A percentile compares a stretch with the other conserved stretches of the same genome.
These are phyloP conservation scores for Limnothrissa miodon DNA, from an alignment of 2,113 vertebrate genomes.

Conservation along the genomic window DNA sequence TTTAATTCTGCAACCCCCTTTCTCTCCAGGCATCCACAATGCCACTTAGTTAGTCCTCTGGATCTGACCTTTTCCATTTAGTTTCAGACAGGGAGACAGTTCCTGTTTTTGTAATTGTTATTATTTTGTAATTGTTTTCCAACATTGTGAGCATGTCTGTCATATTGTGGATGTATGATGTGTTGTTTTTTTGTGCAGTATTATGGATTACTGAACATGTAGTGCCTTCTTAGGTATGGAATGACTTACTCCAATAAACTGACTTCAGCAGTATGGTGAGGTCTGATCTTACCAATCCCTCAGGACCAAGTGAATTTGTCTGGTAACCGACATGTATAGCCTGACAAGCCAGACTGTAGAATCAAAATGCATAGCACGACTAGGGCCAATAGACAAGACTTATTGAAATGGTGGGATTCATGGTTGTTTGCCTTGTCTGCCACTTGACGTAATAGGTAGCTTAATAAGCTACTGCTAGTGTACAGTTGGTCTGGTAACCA, in stretches of 20 bases:
- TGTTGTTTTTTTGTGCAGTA: constrained; percentile 30
- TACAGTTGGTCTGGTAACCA: too few relatives aligned
- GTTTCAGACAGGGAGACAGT: neutral
- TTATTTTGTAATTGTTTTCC: constrained; percentile 14
- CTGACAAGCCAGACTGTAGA: too few relatives aligned
- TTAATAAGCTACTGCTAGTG: too few relatives aligned
- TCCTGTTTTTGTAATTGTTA: neutral
- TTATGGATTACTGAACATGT: constrained; percentile 33
- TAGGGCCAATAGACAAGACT: too few relatives aligned
- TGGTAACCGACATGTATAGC: neutral
- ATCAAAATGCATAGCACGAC: too few relatives aligned
- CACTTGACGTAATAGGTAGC: too few relatives aligned
- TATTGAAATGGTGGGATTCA: too few relatives aligned
- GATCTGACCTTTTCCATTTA: neutral
- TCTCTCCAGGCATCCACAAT: neutral
- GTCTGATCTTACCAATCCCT: neutral
- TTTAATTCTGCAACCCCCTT: neutral
- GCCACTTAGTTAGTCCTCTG: neutral
- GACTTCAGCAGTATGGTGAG: neutral
- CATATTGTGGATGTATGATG: constrained; percentile 12
- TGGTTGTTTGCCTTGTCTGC: too few relatives aligned
- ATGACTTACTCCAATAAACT: constrained; percentile 22
- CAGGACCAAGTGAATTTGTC: neutral
- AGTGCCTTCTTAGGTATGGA: constrained; percentile 43
- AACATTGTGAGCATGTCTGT: constrained; percentile 13